Percentiles rank a stretch among this genome's conserved stretches.
Conservation (phyloP, 2,113 vertebrate genomes). For the Poeciliopsis turrubarensis region DNA sequence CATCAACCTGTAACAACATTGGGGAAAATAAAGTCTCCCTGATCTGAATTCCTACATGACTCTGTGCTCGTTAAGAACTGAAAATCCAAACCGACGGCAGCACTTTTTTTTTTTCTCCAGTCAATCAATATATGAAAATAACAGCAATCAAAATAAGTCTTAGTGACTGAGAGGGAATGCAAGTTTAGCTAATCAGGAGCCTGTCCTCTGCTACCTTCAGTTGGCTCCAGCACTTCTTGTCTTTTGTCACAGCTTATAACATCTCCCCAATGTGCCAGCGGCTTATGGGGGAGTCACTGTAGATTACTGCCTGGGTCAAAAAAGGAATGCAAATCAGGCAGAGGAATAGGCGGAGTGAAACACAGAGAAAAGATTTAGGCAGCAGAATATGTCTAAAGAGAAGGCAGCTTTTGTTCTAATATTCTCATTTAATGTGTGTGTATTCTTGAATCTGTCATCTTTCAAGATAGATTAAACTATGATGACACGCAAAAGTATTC, state of each 20-base stretch:
- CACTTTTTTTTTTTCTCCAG: background rate
- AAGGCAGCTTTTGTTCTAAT: constrained; percentile 10
- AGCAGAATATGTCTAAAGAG: constrained; percentile 20
- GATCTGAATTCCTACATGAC: constrained; percentile 1
- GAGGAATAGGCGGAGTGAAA: constrained; percentile 55
- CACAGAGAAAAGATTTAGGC: constrained; percentile 22
- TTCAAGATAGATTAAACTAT: background rate
- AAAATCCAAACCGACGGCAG: constrained; percentile 4
- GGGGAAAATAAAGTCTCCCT: constrained; percentile 2
- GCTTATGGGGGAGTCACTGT: constrained; percentile 74
- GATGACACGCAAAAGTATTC: background rate
- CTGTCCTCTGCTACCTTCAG: constrained; percentile 67
- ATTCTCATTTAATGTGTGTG: background rate
- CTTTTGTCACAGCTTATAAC: constrained; percentile 76
- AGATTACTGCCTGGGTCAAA: constrained; percentile 72
- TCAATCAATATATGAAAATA: constrained; percentile 22
- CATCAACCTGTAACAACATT: constrained; percentile 19
- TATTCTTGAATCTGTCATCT: background rate
- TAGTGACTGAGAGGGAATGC: constrained; percentile 24
- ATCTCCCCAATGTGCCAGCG: constrained; percentile 69
- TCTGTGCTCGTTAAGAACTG: background rate
- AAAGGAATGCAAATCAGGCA: constrained; percentile 67
- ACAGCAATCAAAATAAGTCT: constrained; percentile 26
- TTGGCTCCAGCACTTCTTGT: constrained; percentile 62
- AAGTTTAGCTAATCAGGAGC: constrained; percentile 59